Evolutionary conservation across 2,113 vertebrate species (phyloP).

Genomic region (Gallinago media): DNA sequence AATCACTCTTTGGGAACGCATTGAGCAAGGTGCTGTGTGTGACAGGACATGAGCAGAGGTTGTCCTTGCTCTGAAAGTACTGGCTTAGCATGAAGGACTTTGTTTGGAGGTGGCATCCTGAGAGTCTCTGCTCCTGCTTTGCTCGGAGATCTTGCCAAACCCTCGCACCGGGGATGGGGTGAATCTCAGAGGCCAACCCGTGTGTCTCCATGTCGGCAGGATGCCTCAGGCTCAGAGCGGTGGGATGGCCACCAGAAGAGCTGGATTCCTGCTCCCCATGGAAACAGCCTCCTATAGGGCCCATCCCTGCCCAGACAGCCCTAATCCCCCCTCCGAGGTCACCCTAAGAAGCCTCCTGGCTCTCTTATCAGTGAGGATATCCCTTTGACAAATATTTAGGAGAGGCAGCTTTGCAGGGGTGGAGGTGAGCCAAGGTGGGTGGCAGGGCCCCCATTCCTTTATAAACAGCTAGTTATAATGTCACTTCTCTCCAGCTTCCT

Average conservation of each 20-base stretch:
- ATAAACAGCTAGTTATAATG: no score
- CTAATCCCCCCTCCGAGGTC: slow-evolving; percentile 68
- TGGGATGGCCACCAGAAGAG: slow-evolving; percentile 36
- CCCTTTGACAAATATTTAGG: slow-evolving; percentile 71
- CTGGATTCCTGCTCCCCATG: slow-evolving; percentile 77
- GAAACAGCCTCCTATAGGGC: slow-evolving; percentile 67
- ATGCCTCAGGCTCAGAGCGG: fast-evolving
- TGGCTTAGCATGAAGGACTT: neutral
- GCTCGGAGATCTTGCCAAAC: neutral
- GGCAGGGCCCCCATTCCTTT: fast-evolving
- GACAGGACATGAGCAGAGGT: neutral
- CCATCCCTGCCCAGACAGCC: slow-evolving; percentile 61
- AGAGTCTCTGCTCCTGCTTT: neutral
- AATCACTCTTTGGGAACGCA: fast-evolving
- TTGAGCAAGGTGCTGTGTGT: neutral
- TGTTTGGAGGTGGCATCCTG: neutral
- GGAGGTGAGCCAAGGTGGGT: neutral
- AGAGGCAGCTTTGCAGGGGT: neutral
- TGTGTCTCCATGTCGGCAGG: fast-evolving
- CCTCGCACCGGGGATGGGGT: fast-evolving
- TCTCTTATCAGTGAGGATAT: slow-evolving; percentile 71
- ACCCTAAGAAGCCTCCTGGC: slow-evolving; percentile 60
- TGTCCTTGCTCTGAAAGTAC: neutral
- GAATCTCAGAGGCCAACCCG: fast-evolving
- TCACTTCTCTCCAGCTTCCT: no score